Evolutionary conservation across 1,140 invertebrate species (phyloP), one percentile per base, ranked within the genome.

Genomic region (Anoplolepis gracilipes): DNA sequence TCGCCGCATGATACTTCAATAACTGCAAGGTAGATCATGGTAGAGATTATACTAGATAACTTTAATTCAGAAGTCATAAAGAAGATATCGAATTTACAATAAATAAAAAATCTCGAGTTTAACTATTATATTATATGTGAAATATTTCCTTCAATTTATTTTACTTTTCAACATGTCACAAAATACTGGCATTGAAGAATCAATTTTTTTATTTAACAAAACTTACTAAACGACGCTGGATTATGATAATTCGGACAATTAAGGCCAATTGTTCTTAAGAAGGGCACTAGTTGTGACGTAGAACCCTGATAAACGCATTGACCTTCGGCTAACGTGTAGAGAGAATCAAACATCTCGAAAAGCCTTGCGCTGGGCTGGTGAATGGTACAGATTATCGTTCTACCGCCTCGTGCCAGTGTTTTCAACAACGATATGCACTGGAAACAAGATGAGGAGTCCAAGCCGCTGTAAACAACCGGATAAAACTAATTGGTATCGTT

Each of bases 311-410:
- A 99, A 4, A 99, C 97, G 92, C 98, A 99, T 92, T 98, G 97
- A 0, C 99, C 99, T 90, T 99, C 98, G 19, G 98, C 97, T 46
- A 99, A 93, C 3, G 99, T 98, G 92, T 99, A 99, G 55, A 99
- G 95, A 94, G 99, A 97, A 93, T 99, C 99, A 93, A 99, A 99
- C 97, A 99, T 99, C 93, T 99, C 98, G 92, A 99, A 99, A 36
- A 99, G 95, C 90, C 98, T 97, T 13, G 99, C 98, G 55, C 98
- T 99, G 0, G 99, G 99, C 92, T 99, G 99, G 95, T 99, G 99
- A 88, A 99, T 99, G 4, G 99, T 99, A 92, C 99, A 99, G 81
- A 99, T 98, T 73, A 99, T 99, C 0, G 98, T 99, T 84, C 98
- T 96, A 0, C 99, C 99, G 42, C 98, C 98, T 33, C 97, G 96